Conservation (phyloP, 2,113 vertebrate genomes). For the Monarcha castaneiventris region DNA sequence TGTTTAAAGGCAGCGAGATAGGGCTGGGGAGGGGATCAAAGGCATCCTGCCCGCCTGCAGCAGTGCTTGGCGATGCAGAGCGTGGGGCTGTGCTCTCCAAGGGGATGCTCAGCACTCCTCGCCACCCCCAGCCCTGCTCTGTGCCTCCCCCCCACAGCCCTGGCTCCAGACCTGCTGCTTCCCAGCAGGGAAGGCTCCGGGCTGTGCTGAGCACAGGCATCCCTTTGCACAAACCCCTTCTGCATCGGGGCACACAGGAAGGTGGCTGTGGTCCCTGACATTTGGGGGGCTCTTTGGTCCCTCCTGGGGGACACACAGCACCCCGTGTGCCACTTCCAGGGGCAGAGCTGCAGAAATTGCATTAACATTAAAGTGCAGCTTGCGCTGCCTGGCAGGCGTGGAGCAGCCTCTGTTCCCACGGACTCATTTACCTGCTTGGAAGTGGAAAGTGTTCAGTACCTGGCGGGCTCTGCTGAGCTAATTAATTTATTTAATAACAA, state of each 20-base stretch:
- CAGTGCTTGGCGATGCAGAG: not conserved
- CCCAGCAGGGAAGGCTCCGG: not conserved
- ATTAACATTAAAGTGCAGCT: conserved; percentile 9
- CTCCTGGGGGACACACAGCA: not conserved
- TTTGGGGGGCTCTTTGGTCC: fast-evolving
- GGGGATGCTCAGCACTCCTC: not conserved
- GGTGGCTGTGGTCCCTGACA: not conserved
- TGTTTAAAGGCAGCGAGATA: not conserved
- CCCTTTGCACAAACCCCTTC: not conserved
- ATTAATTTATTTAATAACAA: conserved; percentile 67
- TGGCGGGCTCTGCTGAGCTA: conserved; percentile 54
- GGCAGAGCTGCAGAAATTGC: not conserved
- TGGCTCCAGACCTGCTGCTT: not conserved
- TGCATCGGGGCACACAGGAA: fast-evolving
- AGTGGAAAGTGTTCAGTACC: conserved; percentile 56
- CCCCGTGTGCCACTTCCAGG: fast-evolving
- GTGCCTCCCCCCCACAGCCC: not conserved
- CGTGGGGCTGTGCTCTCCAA: not conserved
- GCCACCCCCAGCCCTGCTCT: not conserved
- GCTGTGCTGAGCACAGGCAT: not conserved
- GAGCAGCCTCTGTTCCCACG: conserved; percentile 55
- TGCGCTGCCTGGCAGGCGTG: not conserved
- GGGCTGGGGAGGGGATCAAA: conserved; percentile 38
- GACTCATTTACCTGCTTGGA: conserved; percentile 64
- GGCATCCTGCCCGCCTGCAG: not conserved